A percentile compares a stretch with the other conserved stretches of the same genome.
These are phyloP conservation scores for Potamilus streckersoni DNA, from an alignment of 1,140 invertebrate species.

Conservation along the genomic window DNA sequence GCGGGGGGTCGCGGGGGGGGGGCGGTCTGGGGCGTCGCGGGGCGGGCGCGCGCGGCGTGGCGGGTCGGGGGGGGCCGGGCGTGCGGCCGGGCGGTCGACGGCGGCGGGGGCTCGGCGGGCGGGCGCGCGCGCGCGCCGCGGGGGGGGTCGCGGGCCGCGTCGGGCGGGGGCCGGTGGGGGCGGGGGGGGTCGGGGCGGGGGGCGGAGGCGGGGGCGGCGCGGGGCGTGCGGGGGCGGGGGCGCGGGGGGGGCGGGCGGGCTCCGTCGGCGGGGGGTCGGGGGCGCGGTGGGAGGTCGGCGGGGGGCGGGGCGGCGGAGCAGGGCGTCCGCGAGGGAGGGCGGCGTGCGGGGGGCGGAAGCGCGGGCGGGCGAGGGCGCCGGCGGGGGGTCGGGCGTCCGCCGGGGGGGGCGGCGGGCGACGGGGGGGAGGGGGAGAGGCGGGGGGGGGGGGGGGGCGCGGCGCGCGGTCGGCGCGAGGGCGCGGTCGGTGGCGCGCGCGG, in stretches of 20 bases:
- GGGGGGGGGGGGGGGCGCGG: neutral
- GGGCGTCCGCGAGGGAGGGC: no score
- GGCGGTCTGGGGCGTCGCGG: no score
- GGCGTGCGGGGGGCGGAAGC: no score
- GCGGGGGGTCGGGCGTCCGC: no score
- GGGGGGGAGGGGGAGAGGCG: neutral
- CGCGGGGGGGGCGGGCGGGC: neutral
- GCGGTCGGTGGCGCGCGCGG: neutral
- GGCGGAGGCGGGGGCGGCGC: neutral
- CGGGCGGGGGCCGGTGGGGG: neutral
- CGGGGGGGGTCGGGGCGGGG: neutral
- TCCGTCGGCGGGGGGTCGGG: neutral
- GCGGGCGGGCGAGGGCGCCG: no score
- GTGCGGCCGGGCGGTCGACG: no score
- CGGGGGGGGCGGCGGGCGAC: neutral
- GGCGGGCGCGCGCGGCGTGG: no score
- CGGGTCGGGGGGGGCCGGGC: no score
- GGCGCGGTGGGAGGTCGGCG: no score
- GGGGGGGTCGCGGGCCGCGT: neutral
- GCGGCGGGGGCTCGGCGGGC: neutral
- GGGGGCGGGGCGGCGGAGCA: no score
- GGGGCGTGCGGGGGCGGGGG: neutral
- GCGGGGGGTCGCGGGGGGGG: neutral
- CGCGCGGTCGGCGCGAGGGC: neutral
- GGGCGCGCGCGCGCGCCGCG: neutral